phyloP scores from a whole-genome alignment of 2,888 invertebrate species.

The Dicranocentrus wangi region DNA sequence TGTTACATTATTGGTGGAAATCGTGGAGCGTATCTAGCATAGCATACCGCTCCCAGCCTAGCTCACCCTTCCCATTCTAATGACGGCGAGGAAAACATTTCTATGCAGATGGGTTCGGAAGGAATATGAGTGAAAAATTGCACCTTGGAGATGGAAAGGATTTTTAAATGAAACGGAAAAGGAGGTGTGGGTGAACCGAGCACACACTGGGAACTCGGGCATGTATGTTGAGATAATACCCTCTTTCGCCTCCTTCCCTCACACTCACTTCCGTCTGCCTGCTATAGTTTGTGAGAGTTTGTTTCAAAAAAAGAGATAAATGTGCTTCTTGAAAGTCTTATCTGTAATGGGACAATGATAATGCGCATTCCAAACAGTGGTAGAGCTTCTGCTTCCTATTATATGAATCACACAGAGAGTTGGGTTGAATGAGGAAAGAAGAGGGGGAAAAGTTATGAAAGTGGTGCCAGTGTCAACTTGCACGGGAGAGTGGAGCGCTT shows the following conservation, averaged over 20 bases:
- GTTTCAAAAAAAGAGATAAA: slow-evolving; percentile 60
- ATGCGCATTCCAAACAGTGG: slow-evolving; percentile 59
- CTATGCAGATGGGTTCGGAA: slow-evolving; percentile 58
- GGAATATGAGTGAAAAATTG: slow-evolving; percentile 65
- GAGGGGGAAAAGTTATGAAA: slow-evolving; percentile 7
- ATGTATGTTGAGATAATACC: slow-evolving; percentile 40
- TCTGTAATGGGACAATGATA: slow-evolving; percentile 66
- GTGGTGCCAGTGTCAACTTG: background rate
- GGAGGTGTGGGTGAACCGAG: slow-evolving; percentile 36
- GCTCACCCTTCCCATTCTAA: slow-evolving; percentile 46
- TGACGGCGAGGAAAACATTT: slow-evolving; percentile 54
- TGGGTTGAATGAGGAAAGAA: slow-evolving; percentile 1
- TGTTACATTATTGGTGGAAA: slow-evolving; percentile 38
- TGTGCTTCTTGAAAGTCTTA: slow-evolving; percentile 62
- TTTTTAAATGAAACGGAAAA: slow-evolving; percentile 66
- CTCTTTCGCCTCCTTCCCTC: slow-evolving; percentile 7
- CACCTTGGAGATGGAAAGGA: slow-evolving; percentile 64
- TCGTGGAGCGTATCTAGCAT: too few species aligned
- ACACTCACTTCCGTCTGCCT: background rate
- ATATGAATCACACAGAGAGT: too few species aligned
- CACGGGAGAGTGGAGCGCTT: background rate
- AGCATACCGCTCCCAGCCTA: too few species aligned
- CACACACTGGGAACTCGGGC: background rate
- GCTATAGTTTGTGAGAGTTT: slow-evolving; percentile 33
- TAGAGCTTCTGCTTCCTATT: slow-evolving; percentile 33